phyloP scores from a whole-genome alignment of 2,797 vertebrate species.

The Arctocebus calabarensis region DNA sequence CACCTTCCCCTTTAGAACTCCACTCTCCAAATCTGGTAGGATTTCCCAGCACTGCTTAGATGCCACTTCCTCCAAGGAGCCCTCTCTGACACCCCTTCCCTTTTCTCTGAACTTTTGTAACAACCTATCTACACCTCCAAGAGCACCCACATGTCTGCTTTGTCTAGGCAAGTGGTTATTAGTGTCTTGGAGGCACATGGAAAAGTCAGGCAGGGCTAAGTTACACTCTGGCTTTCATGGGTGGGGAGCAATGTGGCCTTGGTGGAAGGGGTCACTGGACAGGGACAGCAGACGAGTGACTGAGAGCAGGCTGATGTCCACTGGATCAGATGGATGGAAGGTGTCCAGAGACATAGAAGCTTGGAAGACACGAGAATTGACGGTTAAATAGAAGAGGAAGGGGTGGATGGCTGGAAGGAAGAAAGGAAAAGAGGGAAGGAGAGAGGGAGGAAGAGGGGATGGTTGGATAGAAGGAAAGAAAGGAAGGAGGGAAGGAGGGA shows the following conservation, averaged over 20 bases:
- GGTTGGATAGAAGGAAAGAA: background rate
- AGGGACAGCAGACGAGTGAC: background rate
- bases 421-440: background rate
- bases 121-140: background rate
- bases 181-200: background rate
- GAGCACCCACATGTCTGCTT: background rate
- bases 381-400: background rate
- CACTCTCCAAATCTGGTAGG: background rate
- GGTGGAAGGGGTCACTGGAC: too few species aligned
- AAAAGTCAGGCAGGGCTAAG: background rate
- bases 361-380: background rate
- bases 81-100: background rate
- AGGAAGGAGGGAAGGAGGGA: too few species aligned
- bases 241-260: background rate
- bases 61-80: background rate
- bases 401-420: background rate
- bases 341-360: background rate
- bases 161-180: too few species aligned
- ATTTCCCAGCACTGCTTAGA: background rate
- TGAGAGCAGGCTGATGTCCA: background rate
- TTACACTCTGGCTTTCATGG: background rate
- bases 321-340: rapidly evolving
- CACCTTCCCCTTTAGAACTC: background rate
- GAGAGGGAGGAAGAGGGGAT: rapidly evolving
- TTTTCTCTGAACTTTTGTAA: background rate